These are phyloP conservation scores for Sciurus niger DNA, from an alignment of 2,113 vertebrate species.

Conservation along the genomic window DNA sequence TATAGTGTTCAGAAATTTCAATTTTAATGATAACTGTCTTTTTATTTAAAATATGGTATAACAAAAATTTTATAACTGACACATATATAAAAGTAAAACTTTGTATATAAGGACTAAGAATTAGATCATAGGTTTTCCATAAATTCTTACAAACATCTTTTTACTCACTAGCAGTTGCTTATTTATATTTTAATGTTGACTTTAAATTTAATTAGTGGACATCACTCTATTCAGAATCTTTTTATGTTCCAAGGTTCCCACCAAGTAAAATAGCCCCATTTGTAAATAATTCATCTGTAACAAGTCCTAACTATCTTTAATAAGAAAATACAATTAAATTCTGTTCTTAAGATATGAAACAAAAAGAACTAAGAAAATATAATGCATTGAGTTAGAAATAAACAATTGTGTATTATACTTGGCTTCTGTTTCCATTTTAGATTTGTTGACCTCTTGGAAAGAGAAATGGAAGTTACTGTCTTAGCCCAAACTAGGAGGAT, in stretches of 20 bases:
- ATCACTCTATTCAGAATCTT: slow-evolving; percentile 69
- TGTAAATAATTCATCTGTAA: slow-evolving; percentile 70
- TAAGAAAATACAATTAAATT: slow-evolving; percentile 65
- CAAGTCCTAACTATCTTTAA: slow-evolving; percentile 51
- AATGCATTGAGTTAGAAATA: slow-evolving; percentile 81
- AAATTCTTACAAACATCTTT: slow-evolving; percentile 26
- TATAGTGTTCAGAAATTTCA: slow-evolving; percentile 29
- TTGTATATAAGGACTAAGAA: neutral
- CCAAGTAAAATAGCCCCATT: slow-evolving; percentile 72
- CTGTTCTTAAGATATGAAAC: slow-evolving; percentile 74
- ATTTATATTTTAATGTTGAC: slow-evolving; percentile 8
- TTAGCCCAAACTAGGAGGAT: slow-evolving; percentile 81
- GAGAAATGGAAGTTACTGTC: slow-evolving; percentile 70
- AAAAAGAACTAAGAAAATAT: slow-evolving; percentile 75
- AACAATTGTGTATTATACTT: slow-evolving; percentile 79
- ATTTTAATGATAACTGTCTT: neutral
- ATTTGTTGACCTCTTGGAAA: slow-evolving; percentile 83
- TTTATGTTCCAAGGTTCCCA: slow-evolving; percentile 59
- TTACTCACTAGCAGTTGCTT: slow-evolving; percentile 1
- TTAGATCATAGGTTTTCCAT: slow-evolving; percentile 37
- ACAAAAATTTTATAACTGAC: neutral
- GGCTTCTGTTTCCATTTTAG: slow-evolving; percentile 76
- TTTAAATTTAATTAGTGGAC: slow-evolving; percentile 62
- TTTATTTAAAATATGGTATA: slow-evolving; percentile 29
- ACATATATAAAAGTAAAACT: neutral